Evolutionary conservation across 2,797 vertebrate species (phyloP).

Genomic region (Ceyx erithaca): DNA sequence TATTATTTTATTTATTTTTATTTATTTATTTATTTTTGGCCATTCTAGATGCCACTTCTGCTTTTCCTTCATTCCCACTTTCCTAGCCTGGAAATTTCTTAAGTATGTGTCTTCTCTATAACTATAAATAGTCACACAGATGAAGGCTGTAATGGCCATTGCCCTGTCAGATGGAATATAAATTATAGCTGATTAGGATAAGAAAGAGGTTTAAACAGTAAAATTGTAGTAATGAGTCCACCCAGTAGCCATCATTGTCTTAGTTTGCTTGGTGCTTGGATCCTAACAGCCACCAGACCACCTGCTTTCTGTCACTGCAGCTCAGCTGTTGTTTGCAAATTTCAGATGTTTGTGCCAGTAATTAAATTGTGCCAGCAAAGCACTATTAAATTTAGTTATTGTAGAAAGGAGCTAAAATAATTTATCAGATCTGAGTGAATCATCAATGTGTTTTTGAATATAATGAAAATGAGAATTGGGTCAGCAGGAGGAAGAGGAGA

Average conservation of each 20-base stretch:
- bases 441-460: slow-evolving; percentile 47
- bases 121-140: neutral
- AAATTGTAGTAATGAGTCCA: neutral
- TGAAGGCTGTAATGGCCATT: neutral
- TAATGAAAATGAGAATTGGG: slow-evolving; percentile 63
- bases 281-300: neutral
- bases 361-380: slow-evolving; percentile 64
- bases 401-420: slow-evolving; percentile 73
- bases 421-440: slow-evolving; percentile 55
- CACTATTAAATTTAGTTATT: slow-evolving; percentile 62
- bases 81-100: neutral
- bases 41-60: neutral
- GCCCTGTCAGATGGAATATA: slow-evolving; percentile 14
- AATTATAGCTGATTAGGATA: neutral
- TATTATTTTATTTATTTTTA: neutral
- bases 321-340: slow-evolving; percentile 52
- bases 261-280: neutral
- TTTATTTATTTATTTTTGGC: neutral
- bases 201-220: slow-evolving; percentile 9
- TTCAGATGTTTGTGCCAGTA: slow-evolving; percentile 59
- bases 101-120: neutral
- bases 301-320: slow-evolving; percentile 42
- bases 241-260: neutral
- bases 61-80: neutral
- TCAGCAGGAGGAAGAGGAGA: slow-evolving; percentile 47